These are phyloP conservation scores for Acleris sparsana DNA, from an alignment of 2,888 invertebrate species.

Conservation along the genomic window DNA sequence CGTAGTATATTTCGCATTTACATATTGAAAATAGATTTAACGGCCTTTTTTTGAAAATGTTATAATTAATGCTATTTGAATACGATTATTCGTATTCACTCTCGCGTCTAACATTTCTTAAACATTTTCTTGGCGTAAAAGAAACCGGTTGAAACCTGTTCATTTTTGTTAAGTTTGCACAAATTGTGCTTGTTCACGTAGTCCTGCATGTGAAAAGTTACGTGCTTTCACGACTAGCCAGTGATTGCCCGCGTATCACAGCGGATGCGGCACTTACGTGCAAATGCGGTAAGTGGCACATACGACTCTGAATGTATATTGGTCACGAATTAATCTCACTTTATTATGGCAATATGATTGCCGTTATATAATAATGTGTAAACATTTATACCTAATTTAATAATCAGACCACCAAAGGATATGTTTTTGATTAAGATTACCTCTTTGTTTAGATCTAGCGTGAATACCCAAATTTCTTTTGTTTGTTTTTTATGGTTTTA, in stretches of 20 bases:
- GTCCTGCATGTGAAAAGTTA: neutral
- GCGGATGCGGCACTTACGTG: conserved; percentile 6
- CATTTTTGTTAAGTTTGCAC: neutral
- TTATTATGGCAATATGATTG: conserved; percentile 4
- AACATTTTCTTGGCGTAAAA: conserved; percentile 49
- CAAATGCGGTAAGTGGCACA: neutral
- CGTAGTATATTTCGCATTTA: neutral
- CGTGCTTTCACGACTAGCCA: neutral
- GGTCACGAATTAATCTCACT: conserved; percentile 13
- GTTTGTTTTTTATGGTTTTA: neutral
- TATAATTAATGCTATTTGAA: conserved; percentile 65
- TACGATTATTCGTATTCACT: conserved; percentile 61
- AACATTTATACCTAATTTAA: conserved; percentile 16
- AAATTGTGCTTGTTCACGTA: neutral
- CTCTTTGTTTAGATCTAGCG: conserved; percentile 49
- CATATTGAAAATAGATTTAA: neutral
- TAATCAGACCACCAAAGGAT: conserved; percentile 63
- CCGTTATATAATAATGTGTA: conserved; percentile 12
- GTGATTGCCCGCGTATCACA: neutral
- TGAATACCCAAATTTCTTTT: conserved; percentile 35
- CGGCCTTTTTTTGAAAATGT: conserved; percentile 53
- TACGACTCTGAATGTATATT: conserved; percentile 15
- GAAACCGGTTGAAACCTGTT: neutral
- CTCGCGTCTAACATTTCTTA: conserved; percentile 73
- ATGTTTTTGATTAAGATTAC: conserved; percentile 79